These are phyloP conservation scores for Vultur gryphus DNA, from an alignment of 2,797 vertebrate genomes.

Conservation along the genomic window DNA sequence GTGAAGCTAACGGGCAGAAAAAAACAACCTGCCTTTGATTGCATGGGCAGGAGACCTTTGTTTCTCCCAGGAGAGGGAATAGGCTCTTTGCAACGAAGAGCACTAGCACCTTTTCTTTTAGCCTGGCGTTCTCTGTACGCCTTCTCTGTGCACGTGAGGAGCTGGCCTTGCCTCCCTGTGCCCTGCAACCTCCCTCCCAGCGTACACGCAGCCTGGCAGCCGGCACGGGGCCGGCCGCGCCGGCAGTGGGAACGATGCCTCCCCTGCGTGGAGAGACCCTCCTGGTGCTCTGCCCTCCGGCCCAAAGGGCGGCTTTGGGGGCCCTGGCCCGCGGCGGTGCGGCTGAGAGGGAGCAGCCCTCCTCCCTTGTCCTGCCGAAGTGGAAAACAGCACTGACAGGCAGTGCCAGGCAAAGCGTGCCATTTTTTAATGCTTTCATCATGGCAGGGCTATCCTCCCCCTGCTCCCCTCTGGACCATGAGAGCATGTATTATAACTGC, in stretches of 20 bases:
- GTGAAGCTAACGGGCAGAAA: not conserved
- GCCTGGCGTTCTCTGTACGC: not conserved
- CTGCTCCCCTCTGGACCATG: not conserved
- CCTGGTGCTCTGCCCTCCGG: not conserved
- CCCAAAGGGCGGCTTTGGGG: no score
- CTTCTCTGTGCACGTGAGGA: rapidly evolving
- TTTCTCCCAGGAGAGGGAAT: not conserved
- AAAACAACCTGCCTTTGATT: not conserved
- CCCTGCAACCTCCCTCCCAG: not conserved
- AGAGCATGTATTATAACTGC: rapidly evolving
- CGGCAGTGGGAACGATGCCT: no score
- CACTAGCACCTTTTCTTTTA: not conserved
- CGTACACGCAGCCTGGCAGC: no score
- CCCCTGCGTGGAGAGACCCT: no score
- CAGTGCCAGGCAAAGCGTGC: not conserved
- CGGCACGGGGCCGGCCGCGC: rapidly evolving
- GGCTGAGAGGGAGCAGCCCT: not conserved
- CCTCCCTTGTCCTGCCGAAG: not conserved
- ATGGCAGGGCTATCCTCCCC: not conserved
- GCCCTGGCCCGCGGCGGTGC: no score
- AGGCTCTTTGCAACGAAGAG: not conserved
- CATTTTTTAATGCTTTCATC: no score
- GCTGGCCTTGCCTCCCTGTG: not conserved
- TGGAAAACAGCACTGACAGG: not conserved
- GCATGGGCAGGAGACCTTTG: not conserved